Conservation (phyloP, 2,797 vertebrate species). For the Myotis findleyi region DNA sequence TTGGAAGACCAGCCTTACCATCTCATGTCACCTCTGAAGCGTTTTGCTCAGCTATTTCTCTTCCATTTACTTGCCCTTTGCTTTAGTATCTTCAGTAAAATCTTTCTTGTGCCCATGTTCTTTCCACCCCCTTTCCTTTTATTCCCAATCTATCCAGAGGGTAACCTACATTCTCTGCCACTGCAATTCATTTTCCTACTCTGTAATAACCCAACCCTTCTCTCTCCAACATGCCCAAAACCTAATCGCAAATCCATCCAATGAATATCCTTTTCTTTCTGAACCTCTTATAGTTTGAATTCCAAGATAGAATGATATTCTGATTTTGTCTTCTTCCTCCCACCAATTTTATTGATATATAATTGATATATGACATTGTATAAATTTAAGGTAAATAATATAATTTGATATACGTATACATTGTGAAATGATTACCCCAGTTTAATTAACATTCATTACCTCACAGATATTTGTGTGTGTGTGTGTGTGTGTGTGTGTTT, state of each 20-base stretch:
- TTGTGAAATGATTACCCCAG: neutral
- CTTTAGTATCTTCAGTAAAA: neutral
- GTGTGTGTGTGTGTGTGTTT: neutral
- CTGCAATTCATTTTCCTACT: neutral
- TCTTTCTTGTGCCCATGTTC: neutral
- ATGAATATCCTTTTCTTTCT: neutral
- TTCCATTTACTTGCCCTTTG: neutral
- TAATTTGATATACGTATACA: neutral
- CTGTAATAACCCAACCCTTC: conserved; percentile 13
- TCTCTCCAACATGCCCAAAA: neutral
- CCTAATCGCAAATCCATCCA: neutral
- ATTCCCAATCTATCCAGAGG: neutral
- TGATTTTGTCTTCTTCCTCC: neutral
- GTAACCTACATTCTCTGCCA: neutral
- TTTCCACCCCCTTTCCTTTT: neutral
- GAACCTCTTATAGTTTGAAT: neutral
- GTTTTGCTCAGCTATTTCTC: neutral
- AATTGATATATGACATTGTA: neutral
- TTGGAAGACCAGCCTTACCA: neutral
- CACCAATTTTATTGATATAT: neutral
- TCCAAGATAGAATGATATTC: neutral
- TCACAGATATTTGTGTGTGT: neutral
- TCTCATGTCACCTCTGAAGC: neutral
- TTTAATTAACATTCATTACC: neutral
- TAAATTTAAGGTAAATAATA: neutral